Evolutionary conservation across 1,140 invertebrate species (phyloP).

Genomic region (Sesamia nonagrioides): DNA sequence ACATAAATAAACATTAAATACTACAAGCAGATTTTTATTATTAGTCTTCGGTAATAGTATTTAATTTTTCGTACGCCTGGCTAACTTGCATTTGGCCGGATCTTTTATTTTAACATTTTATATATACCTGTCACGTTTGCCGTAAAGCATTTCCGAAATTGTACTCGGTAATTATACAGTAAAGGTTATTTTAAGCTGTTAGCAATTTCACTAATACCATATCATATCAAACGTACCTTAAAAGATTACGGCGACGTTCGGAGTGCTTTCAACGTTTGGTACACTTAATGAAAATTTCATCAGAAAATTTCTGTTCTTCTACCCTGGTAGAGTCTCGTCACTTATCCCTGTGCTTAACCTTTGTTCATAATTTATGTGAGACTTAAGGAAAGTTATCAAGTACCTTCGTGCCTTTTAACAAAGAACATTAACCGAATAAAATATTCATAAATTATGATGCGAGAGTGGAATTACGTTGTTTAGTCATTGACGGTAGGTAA

Average conservation of each 20-base stretch:
- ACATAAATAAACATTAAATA: too few relatives aligned
- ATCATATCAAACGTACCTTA: conserved; percentile 5
- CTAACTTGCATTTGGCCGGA: too few relatives aligned
- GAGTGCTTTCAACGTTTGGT: conserved; percentile 9
- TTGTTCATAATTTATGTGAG: conserved; percentile 52
- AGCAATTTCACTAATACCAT: not conserved
- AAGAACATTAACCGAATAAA: conserved; percentile 52
- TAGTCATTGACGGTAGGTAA: conserved; percentile 47
- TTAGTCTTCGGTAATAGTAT: too few relatives aligned
- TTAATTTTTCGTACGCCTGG: too few relatives aligned
- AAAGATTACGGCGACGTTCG: conserved; percentile 21
- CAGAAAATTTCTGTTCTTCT: conserved; percentile 33
- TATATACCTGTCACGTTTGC: too few relatives aligned
- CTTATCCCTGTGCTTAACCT: conserved; percentile 39
- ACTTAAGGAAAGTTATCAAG: conserved; percentile 57
- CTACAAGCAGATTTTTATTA: too few relatives aligned
- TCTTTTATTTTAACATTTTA: too few relatives aligned
- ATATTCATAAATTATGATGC: conserved; percentile 54
- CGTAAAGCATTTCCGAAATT: too few relatives aligned
- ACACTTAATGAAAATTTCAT: conserved; percentile 48
- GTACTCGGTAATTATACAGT: too few relatives aligned
- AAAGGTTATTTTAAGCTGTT: not conserved
- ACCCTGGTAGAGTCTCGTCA: conserved; percentile 32
- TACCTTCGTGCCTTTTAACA: conserved; percentile 49
- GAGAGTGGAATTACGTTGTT: conserved; percentile 42